A percentile compares a stretch with the other conserved stretches of the same genome.
Conservation (phyloP, 2,888 invertebrate genomes). For the Venustoraphidia nigricollis region DNA sequence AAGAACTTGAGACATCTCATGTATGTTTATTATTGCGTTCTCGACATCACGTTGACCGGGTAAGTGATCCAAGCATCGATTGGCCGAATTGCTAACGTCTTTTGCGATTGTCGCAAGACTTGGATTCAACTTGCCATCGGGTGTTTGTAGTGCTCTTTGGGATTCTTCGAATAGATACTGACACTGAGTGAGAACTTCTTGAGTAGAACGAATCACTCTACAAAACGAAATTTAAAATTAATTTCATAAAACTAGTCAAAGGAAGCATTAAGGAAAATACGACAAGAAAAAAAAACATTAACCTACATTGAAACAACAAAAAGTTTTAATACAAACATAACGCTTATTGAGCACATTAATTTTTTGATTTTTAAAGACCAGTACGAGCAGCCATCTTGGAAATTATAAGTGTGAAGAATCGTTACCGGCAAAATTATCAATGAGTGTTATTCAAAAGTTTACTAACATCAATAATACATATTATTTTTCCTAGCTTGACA, state of each 20-base stretch:
- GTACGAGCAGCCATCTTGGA: no score
- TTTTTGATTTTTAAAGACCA: no score
- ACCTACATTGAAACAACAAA: no score
- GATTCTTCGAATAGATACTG: constrained; percentile 69
- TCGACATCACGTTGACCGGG: constrained; percentile 94
- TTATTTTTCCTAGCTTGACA: no score
- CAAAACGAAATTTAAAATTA: constrained; percentile 1
- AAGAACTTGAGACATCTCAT: constrained; percentile 56
- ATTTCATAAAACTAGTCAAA: neutral
- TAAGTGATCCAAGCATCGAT: constrained; percentile 64
- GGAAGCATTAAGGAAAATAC: neutral
- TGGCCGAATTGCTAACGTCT: constrained; percentile 43
- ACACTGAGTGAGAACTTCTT: constrained; percentile 67
- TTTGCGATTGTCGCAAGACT: constrained; percentile 59
- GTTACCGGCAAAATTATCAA: no score
- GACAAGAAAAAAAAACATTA: neutral
- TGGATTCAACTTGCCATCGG: constrained; percentile 40
- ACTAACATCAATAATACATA: no score
- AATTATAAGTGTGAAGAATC: no score
- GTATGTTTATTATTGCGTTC: constrained; percentile 67
- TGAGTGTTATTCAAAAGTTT: no score
- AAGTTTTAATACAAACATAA: no score
- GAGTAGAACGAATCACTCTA: constrained; percentile 51
- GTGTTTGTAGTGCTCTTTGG: constrained; percentile 51
- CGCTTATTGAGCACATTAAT: no score